These are phyloP conservation scores for Glyphotaelius pellucidus DNA, from an alignment of 2,888 invertebrate species.

Conservation along the genomic window DNA sequence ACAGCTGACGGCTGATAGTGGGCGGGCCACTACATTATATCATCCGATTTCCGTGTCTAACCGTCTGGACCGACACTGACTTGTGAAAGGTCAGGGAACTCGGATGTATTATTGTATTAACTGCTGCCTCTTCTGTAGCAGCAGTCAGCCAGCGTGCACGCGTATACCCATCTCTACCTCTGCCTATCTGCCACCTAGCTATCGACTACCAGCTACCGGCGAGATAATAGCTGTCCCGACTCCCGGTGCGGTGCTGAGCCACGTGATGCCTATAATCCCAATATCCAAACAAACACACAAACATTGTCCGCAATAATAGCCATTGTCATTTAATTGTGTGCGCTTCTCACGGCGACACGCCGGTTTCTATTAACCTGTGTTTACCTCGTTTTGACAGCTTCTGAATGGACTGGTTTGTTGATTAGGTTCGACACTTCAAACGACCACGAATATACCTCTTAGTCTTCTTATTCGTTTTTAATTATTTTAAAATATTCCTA, in stretches of 20 bases:
- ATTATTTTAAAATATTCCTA: too few relatives aligned
- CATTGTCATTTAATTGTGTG: not conserved
- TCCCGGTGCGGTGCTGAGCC: too few relatives aligned
- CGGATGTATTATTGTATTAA: constrained; percentile 24
- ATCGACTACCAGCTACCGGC: too few relatives aligned
- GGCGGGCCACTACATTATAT: constrained; percentile 32
- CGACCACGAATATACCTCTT: too few relatives aligned
- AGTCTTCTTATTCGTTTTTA: too few relatives aligned
- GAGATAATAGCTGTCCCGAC: too few relatives aligned
- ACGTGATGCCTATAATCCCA: not conserved
- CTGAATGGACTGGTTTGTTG: not conserved
- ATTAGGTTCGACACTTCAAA: not conserved
- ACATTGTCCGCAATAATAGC: not conserved
- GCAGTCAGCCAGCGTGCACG: not conserved
- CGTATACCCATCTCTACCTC: not conserved
- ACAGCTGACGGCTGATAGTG: constrained; percentile 17
- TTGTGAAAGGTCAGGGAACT: constrained; percentile 48
- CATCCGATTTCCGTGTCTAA: constrained; percentile 36
- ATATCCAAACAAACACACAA: not conserved
- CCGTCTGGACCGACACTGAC: constrained; percentile 38
- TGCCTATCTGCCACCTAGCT: not conserved
- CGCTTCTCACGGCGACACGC: not conserved
- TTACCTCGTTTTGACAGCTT: not conserved
- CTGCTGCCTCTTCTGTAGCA: not conserved
- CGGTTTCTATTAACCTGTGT: not conserved